Conservation (phyloP, 2,888 invertebrate genomes). For the Campoletis raptor region DNA sequence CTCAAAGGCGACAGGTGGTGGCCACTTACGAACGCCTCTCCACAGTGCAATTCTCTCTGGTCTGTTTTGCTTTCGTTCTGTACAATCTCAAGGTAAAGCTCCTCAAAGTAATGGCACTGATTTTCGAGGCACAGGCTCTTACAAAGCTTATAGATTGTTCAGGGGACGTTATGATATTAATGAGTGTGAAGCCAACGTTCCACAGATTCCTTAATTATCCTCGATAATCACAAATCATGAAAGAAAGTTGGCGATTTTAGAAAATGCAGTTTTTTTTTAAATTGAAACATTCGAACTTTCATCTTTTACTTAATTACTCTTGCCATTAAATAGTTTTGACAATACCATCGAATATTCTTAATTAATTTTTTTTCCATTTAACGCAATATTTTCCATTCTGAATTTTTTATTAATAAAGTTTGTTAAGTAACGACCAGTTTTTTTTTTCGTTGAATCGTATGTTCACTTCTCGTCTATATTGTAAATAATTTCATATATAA, state of each 20-base stretch:
- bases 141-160: background rate
- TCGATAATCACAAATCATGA: background rate
- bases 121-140: constrained; percentile 14
- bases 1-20: constrained; percentile 78
- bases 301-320: background rate
- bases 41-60: constrained; percentile 14
- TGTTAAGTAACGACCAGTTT: background rate
- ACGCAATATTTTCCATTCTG: background rate
- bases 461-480: background rate
- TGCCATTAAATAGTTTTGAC: background rate
- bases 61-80: constrained; percentile 2
- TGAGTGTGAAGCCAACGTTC: background rate
- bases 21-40: constrained; percentile 69
- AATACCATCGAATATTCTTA: background rate
- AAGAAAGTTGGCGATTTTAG: background rate
- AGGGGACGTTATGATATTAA: background rate
- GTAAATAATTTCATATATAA: too few relatives aligned
- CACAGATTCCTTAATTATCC: background rate
- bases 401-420: background rate
- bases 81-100: constrained; percentile 15
- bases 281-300: background rate
- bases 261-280: background rate
- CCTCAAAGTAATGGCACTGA: constrained; percentile 24
- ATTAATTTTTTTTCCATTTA: background rate
- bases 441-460: background rate